Evolutionary conservation across 1,140 invertebrate species (phyloP), one percentile per base, ranked within the genome.

Genomic region (Paralvinella palmiformis): DNA sequence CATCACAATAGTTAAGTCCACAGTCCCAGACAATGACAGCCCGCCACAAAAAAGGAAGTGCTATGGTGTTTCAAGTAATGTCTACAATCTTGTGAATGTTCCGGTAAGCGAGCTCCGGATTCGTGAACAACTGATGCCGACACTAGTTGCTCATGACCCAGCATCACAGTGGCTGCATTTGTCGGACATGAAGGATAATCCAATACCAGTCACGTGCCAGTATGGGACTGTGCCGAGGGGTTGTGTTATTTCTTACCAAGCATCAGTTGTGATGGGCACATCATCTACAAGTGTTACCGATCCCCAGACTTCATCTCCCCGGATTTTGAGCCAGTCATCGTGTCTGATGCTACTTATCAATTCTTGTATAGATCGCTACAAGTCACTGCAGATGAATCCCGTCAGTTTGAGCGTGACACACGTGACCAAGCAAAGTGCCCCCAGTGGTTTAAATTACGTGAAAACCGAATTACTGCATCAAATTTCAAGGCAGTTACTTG

Each of bases 131-230:
- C 48, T 52, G 48, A 3, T 52, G 48, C 48, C 48, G n/a, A 52
- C 48, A 17, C 17, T 52, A 20, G 13, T 52, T 10, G 48, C n/a
- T 1, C n/a, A 52, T 17, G 48, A 52, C 17, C 48, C 7, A 20
- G 48, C 48, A 52, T 52, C 48, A 29, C 48, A 5, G 48, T 52
- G 48, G 48, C 2, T 52, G 48, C 48, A 52, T 52, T 52, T 52
- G 48, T 52, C 22, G 48, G 15, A 52, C 15, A 2, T 20, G 15
- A 29, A 52, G 48, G 10, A 3, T 52, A 29, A 52, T 52, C 48
- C 48, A 5, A 3, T n/a, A 52, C 15, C n/a, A 10, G 48, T 52
- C 22, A 52, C n/a, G 48, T 52, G 48, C 48, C 48, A 52, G 48
- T 52, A 15, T n/a, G 48, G 48, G 48, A 27, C 48, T 22, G 48